These are phyloP conservation scores for Lutjanus campechanus DNA, from an alignment of 2,797 vertebrate genomes.

Conservation along the genomic window DNA sequence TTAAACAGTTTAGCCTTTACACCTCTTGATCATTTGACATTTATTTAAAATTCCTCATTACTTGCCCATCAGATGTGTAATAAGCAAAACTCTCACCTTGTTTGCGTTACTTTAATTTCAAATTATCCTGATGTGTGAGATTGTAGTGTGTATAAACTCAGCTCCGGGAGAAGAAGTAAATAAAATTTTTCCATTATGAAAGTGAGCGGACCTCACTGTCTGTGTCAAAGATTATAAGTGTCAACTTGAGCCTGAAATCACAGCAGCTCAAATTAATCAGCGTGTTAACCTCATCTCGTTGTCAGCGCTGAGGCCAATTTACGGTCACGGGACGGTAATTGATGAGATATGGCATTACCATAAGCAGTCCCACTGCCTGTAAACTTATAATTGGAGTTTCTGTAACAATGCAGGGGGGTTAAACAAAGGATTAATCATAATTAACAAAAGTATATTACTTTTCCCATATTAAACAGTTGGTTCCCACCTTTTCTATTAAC, in stretches of 20 bases:
- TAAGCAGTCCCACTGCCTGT: slow-evolving; percentile 81
- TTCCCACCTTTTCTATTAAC: slow-evolving; percentile 82
- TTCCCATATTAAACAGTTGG: slow-evolving; percentile 78
- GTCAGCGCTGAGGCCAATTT: slow-evolving; percentile 81
- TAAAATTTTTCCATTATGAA: slow-evolving; percentile 69
- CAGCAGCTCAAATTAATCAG: slow-evolving; percentile 83
- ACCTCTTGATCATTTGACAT: slow-evolving; percentile 52
- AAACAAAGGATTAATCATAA: slow-evolving; percentile 84
- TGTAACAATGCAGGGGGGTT: slow-evolving; percentile 81
- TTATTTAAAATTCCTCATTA: slow-evolving; percentile 47
- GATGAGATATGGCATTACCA: slow-evolving; percentile 83
- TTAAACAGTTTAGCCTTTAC: slow-evolving; percentile 27
- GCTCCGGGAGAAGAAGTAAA: slow-evolving; percentile 63
- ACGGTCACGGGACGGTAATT: slow-evolving; percentile 81
- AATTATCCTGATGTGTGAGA: slow-evolving; percentile 50
- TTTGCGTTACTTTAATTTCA: slow-evolving; percentile 50
- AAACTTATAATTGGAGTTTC: slow-evolving; percentile 87
- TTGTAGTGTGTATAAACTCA: slow-evolving; percentile 33
- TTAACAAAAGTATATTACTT: slow-evolving; percentile 83
- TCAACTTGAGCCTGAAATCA: slow-evolving; percentile 82
- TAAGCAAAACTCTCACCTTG: slow-evolving; percentile 51
- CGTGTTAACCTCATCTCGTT: slow-evolving; percentile 84
- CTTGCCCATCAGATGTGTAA: slow-evolving; percentile 36
- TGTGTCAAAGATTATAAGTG: slow-evolving; percentile 81
- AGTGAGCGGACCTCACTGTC: slow-evolving; percentile 70